A percentile compares a stretch with the other conserved stretches of the same genome.
Conservation (phyloP, 2,797 vertebrate genomes). For the Acipenser oxyrinchus region DNA sequence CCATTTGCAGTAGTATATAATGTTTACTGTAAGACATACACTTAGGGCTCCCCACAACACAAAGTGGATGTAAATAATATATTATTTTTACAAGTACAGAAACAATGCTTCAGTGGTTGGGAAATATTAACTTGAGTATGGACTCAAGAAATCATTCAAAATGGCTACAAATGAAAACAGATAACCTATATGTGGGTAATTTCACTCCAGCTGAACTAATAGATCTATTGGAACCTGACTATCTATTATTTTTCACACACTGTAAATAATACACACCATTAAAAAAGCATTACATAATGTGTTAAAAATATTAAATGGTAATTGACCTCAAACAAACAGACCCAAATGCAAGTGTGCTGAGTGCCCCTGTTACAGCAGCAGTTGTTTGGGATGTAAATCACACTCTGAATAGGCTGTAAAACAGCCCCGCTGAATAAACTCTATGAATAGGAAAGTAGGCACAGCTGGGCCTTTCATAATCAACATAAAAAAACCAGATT, state of each 20-base stretch:
- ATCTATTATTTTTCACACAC: too few relatives aligned
- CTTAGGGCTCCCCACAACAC: neutral
- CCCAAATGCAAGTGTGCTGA: slow-evolving; percentile 3
- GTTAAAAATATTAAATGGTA: slow-evolving; percentile 20
- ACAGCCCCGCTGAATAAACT: slow-evolving; percentile 42
- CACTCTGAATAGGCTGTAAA: slow-evolving; percentile 40
- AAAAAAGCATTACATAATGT: slow-evolving; percentile 13
- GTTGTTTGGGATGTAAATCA: slow-evolving; percentile 31
- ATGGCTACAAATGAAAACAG: too few relatives aligned
- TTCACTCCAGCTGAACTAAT: too few relatives aligned
- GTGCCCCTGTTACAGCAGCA: slow-evolving; percentile 6
- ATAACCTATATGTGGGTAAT: too few relatives aligned
- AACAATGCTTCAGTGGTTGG: neutral
- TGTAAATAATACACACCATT: too few relatives aligned
- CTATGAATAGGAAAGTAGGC: slow-evolving; percentile 67
- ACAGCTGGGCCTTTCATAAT: slow-evolving; percentile 71
- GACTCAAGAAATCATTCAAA: too few relatives aligned
- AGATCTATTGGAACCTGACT: too few relatives aligned
- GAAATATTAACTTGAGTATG: neutral
- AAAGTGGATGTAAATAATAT: neutral
- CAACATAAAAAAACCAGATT: slow-evolving; percentile 67
- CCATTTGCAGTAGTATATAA: too few relatives aligned
- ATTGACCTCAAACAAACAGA: slow-evolving; percentile 21
- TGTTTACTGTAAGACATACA: too few relatives aligned
- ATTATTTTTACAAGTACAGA: neutral